A percentile compares a stretch with the other conserved stretches of the same genome.
Conservation (phyloP, 2,797 vertebrate genomes). For the Cynopterus sphinx region DNA sequence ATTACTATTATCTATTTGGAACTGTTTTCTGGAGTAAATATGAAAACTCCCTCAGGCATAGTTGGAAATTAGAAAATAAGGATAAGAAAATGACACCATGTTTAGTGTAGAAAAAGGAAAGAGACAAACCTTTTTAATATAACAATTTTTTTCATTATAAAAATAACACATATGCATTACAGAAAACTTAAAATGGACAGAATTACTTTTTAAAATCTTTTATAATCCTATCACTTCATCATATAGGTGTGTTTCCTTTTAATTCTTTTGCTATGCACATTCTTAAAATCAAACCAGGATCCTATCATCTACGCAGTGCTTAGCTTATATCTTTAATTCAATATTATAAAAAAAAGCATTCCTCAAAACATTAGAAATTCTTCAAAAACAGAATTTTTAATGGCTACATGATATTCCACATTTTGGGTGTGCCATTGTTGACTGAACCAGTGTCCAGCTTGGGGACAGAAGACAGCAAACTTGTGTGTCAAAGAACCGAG, state of each 20-base stretch:
- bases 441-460: background rate
- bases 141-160: constrained; percentile 20
- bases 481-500: background rate
- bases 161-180: background rate
- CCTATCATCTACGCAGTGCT: background rate
- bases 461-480: background rate
- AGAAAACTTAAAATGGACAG: constrained; percentile 8
- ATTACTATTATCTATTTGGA: background rate
- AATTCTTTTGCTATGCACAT: background rate
- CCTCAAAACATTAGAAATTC: background rate
- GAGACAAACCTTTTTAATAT: background rate
- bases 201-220: background rate
- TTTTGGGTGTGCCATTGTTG: background rate
- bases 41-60: background rate
- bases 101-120: background rate
- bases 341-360: background rate
- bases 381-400: constrained; percentile 8
- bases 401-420: background rate
- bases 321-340: background rate
- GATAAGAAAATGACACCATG: background rate
- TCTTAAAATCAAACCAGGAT: constrained; percentile 17
- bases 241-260: background rate
- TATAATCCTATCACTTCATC: background rate
- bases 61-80: constrained; percentile 18
- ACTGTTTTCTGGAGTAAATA: background rate